Conservation (phyloP, 2,797 vertebrate genomes). For the Decapterus maruadsi region DNA sequence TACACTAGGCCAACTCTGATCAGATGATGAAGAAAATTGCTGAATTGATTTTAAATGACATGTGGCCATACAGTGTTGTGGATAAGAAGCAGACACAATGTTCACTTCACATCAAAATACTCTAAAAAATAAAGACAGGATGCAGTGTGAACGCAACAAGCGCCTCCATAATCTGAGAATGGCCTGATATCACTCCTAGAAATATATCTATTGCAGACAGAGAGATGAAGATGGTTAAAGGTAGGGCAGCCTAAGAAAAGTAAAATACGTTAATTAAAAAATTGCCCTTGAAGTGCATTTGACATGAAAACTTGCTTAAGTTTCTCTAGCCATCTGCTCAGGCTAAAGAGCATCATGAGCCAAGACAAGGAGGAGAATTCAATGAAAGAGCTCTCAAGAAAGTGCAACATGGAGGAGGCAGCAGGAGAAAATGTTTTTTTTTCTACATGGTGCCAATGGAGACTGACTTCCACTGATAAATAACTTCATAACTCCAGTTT, state of each 20-base stretch:
- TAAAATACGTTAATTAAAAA: not conserved
- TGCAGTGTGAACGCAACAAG: not conserved
- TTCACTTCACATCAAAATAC: not conserved
- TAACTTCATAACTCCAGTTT: constrained; percentile 33
- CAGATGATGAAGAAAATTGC: not conserved
- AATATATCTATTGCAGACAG: not conserved
- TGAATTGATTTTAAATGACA: not conserved
- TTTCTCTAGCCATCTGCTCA: not conserved
- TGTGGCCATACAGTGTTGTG: not conserved
- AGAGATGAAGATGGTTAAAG: not conserved
- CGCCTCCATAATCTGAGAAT: not conserved
- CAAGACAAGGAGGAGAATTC: not conserved
- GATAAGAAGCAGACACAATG: not conserved
- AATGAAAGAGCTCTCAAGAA: not conserved
- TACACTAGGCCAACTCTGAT: not conserved
- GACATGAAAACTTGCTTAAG: not conserved
- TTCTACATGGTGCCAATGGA: not conserved
- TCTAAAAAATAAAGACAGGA: not conserved
- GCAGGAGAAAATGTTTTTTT: not conserved
- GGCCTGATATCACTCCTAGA: not conserved
- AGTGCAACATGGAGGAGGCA: not conserved
- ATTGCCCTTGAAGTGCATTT: constrained; percentile 1
- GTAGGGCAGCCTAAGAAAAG: not conserved
- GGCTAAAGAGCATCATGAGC: not conserved
- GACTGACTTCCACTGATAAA: constrained; percentile 13